Percentiles rank a stretch among this genome's conserved stretches.
Evolutionary conservation across 2,797 vertebrate genomes (phyloP).

Genomic region (Antrozous pallidus): DNA sequence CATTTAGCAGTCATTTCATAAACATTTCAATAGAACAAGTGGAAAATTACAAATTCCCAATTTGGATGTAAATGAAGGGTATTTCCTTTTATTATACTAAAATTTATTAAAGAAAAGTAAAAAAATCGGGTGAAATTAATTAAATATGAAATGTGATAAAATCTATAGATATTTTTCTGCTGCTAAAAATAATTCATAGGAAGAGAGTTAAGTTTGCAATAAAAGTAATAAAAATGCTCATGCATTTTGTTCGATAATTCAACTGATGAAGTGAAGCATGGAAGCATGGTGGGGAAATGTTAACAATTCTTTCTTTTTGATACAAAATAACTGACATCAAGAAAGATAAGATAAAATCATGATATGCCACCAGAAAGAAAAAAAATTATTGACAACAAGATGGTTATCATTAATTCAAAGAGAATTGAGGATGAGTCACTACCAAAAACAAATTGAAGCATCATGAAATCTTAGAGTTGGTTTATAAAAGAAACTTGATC

Average conservation of each 20-base stretch:
- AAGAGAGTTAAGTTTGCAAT: constrained; percentile 30
- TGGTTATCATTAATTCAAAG: constrained; percentile 58
- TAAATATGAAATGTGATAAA: constrained; percentile 38
- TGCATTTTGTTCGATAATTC: constrained; percentile 25
- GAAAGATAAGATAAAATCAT: constrained; percentile 17
- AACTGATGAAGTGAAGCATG: background rate
- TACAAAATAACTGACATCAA: constrained; percentile 38
- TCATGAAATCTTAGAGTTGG: background rate
- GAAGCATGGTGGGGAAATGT: background rate
- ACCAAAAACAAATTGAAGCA: background rate
- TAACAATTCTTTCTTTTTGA: constrained; percentile 34
- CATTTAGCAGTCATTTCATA: background rate
- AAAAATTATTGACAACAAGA: constrained; percentile 38
- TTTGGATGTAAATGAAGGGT: background rate
- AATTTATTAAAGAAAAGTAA: background rate
- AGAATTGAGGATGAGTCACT: background rate
- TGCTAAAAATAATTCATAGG: background rate
- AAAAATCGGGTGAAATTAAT: constrained; percentile 10
- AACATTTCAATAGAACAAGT: background rate
- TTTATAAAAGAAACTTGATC: background rate
- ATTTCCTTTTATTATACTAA: constrained; percentile 1
- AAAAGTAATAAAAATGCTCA: constrained; percentile 9
- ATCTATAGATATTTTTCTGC: background rate
- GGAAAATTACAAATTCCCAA: background rate
- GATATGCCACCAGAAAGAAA: constrained; percentile 23